Evolutionary conservation across 2,888 invertebrate species (phyloP).

Genomic region (Melanchra persicariae): DNA sequence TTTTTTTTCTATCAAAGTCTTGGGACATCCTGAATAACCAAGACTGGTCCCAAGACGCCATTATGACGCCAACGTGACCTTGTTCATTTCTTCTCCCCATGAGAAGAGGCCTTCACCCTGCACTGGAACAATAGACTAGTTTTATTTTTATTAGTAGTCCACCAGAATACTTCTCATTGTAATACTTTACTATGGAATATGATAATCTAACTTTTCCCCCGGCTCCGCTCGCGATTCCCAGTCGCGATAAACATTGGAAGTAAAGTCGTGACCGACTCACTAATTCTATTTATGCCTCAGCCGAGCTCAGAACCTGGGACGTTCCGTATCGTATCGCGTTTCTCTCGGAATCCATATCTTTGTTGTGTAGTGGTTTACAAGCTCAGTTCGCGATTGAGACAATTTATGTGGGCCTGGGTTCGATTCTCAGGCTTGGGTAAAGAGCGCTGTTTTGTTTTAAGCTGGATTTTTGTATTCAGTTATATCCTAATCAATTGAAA

Average conservation of each 20-base stretch:
- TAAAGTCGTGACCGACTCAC: conserved; percentile 64
- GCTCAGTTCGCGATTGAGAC: conserved; percentile 23
- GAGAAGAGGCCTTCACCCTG: no score
- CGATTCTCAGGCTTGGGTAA: not conserved
- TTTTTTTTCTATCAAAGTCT: no score
- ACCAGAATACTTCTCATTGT: conserved; percentile 1
- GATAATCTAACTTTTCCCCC: conserved; percentile 46
- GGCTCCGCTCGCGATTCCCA: conserved; percentile 48
- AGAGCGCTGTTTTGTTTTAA: conserved; percentile 14
- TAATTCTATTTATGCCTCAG: conserved; percentile 63
- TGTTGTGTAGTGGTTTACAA: conserved; percentile 33
- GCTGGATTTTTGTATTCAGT: not conserved
- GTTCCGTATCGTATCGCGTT: conserved; percentile 61
- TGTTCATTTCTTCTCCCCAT: no score
- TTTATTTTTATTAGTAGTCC: not conserved
- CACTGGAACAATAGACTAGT: no score
- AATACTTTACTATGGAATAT: conserved; percentile 41
- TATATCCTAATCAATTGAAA: not conserved
- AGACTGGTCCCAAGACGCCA: no score
- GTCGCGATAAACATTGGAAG: conserved; percentile 54
- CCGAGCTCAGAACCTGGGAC: conserved; percentile 46
- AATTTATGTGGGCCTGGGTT: conserved; percentile 28
- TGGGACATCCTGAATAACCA: no score
- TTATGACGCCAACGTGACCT: no score
- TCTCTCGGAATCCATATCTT: conserved; percentile 44